Percentiles rank a stretch among this genome's conserved stretches.
Evolutionary conservation across 2,888 invertebrate species (phyloP).

Genomic region (Asteroscopus sphinx): DNA sequence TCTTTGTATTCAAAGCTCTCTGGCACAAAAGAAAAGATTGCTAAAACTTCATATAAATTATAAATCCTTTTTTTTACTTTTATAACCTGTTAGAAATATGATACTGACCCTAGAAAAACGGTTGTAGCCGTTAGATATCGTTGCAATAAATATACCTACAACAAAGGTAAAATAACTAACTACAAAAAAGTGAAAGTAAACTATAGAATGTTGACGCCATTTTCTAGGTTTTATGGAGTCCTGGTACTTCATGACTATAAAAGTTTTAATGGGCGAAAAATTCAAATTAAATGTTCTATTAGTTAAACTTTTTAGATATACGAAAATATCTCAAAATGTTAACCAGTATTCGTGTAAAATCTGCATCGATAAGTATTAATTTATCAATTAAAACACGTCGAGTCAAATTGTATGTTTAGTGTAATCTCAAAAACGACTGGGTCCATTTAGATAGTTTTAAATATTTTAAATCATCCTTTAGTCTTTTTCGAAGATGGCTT

Average conservation of each 20-base stretch:
- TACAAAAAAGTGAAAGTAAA: slow-evolving; percentile 29
- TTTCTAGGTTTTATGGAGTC: slow-evolving; percentile 26
- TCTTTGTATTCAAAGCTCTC: neutral
- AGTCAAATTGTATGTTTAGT: no score
- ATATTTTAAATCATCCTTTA: no score
- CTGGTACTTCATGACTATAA: slow-evolving; percentile 22
- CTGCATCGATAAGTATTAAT: no score
- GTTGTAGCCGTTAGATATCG: slow-evolving; percentile 30
- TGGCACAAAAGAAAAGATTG: no score
- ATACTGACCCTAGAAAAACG: slow-evolving; percentile 18
- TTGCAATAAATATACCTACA: slow-evolving; percentile 30
- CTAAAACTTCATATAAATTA: no score
- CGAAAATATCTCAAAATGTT: neutral
- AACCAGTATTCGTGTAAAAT: no score
- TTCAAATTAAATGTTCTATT: slow-evolving; percentile 22
- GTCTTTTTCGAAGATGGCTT: no score
- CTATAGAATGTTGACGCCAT: slow-evolving; percentile 18
- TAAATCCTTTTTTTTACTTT: no score
- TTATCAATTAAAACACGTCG: no score
- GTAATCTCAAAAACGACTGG: no score
- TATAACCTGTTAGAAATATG: no score
- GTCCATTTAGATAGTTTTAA: no score
- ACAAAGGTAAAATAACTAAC: slow-evolving; percentile 27
- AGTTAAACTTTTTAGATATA: neutral
- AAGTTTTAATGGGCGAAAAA: slow-evolving; percentile 16